Base-by-base conservation (phyloP, 2,888 invertebrate genomes). In the Ischnura elegans region DNA sequence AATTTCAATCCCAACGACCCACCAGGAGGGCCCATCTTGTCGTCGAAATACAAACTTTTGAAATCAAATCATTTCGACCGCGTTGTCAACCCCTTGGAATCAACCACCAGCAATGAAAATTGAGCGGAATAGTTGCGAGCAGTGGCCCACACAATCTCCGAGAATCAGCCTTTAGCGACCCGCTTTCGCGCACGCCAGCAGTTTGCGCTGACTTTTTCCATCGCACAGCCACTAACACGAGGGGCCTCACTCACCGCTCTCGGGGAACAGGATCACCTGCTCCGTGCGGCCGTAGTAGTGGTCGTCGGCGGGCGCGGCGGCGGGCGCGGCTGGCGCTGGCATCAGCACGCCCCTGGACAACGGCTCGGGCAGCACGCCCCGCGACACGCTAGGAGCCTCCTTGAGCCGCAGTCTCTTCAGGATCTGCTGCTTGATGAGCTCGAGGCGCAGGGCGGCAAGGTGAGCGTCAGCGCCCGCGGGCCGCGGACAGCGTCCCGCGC, bases 231-330 rank as follows among this genome's bases (percentile, higher is more conserved):
- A 55, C 55, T 55, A 21, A 16, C 16, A 21, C 55, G 13, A 10
- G 8, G 29, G 76, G 29, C 76, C 76, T 29, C 47, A 95, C 96
- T 96, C 95, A 98, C 98, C 98, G 97, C 98, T 97, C 95, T 97
- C 97, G 0, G 98, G 97, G 95, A 98, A 98, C 87, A 98, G 97
- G 90, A 98, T 98, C 95, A 98, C 98, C 96, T 98, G 98, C 94
- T 98, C 98, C 21, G 98, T 98, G 95, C 98, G 97, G 46, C 98
- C 98, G 95, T 98, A 98, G 95, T 98, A 98, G 95, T 98, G 98
- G 95, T 98, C 98, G 0, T 97, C 96, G 94, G 97, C 97, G 16
- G 96, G 96, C 43, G 97, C 97, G 94, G 97, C 97, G 19, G 87
- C 87, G 94, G 96, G 97, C 29, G 96, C 96, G 0, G 96, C 96